These are phyloP conservation scores for Colaptes auratus DNA, from an alignment of 2,113 vertebrate species.

Conservation along the genomic window DNA sequence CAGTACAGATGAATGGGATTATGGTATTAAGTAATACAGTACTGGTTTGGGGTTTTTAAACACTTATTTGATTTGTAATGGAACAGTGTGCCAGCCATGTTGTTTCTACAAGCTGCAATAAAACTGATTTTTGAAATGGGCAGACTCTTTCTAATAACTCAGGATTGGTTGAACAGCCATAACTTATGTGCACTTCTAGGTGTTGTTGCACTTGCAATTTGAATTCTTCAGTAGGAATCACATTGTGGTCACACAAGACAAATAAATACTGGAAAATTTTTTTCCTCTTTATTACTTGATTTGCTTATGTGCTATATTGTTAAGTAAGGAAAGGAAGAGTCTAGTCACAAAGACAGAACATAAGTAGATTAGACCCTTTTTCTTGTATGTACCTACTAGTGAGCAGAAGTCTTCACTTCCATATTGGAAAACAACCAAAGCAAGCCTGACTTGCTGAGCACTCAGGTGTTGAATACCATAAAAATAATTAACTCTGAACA, in stretches of 20 bases:
- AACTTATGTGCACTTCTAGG: neutral
- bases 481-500: neutral
- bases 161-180: neutral
- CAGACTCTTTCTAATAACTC: neutral
- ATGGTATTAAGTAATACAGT: neutral
- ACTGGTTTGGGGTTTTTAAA: neutral
- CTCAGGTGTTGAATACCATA: neutral
- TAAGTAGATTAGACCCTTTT: neutral
- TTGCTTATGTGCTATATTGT: accelerated
- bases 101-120: neutral
- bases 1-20: neutral
- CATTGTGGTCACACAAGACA: neutral
- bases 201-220: neutral
- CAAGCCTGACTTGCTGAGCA: neutral
- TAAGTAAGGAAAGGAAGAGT: neutral
- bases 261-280: neutral
- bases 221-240: neutral
- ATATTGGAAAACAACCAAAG: neutral
- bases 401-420: neutral
- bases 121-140: neutral
- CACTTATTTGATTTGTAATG: neutral
- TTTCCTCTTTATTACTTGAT: neutral
- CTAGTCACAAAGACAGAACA: neutral
- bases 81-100: neutral
- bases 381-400: neutral